Percentiles rank a stretch among this genome's conserved stretches.
These are phyloP conservation scores for Kryphioiulus occultus DNA, from an alignment of 2,888 invertebrate genomes.

Conservation along the genomic window DNA sequence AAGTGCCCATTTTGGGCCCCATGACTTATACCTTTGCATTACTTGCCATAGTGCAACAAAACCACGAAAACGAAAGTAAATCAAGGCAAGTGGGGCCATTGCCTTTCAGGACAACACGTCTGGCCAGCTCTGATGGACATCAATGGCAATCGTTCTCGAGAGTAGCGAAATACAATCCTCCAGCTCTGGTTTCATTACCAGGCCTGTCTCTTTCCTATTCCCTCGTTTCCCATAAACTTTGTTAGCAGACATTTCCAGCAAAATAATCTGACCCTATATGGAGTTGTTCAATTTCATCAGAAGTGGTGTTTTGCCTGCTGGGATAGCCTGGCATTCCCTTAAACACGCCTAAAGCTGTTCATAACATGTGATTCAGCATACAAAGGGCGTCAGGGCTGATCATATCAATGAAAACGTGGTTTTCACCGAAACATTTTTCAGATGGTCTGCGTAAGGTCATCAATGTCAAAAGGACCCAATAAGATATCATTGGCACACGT, in stretches of 20 bases:
- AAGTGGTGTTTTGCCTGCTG: neutral
- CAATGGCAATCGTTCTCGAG: neutral
- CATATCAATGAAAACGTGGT: neutral
- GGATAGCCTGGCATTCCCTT: neutral
- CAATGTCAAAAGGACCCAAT: neutral
- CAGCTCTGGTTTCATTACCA: conserved; percentile 16
- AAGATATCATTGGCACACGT: too few species aligned
- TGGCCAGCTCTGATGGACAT: conserved; percentile 1
- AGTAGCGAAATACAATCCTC: neutral
- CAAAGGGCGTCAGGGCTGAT: neutral
- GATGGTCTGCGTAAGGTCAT: neutral
- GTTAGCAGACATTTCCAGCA: neutral
- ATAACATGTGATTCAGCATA: neutral
- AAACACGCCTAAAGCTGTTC: neutral
- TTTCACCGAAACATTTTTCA: neutral
- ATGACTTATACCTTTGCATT: neutral
- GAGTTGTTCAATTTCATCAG: conserved; percentile 16
- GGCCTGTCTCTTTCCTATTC: conserved; percentile 6
- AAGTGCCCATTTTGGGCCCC: neutral
- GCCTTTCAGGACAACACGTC: neutral
- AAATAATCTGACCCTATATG: neutral
- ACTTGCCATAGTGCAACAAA: neutral
- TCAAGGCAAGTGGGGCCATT: conserved; percentile 6
- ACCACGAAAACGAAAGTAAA: neutral
- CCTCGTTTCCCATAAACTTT: conserved; percentile 16